These are phyloP conservation scores for Scaptomyza pallida DNA, from an alignment of 1,140 invertebrate genomes.

Conservation along the genomic window DNA sequence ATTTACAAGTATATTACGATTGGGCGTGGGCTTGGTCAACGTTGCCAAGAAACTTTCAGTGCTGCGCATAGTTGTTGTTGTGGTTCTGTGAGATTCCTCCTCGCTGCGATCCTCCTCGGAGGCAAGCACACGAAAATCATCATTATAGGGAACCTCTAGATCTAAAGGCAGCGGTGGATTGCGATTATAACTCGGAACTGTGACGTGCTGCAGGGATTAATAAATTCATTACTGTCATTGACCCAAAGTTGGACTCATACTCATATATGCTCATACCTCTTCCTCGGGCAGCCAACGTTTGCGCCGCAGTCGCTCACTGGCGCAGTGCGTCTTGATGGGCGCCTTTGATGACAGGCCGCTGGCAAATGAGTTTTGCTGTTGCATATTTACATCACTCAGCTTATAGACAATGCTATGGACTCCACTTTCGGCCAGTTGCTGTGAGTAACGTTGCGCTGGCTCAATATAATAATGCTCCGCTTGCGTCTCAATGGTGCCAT, in stretches of 20 bases:
- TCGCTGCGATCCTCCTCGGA: slow-evolving; percentile 67
- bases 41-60: slow-evolving; percentile 72
- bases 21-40: slow-evolving; percentile 69
- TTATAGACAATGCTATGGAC: slow-evolving; percentile 94
- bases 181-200: slow-evolving; percentile 84
- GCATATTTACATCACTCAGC: slow-evolving; percentile 90
- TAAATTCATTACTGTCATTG: too few species aligned
- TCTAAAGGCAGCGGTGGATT: slow-evolving; percentile 87
- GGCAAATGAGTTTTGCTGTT: slow-evolving; percentile 51
- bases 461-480: slow-evolving; percentile 94
- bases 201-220: slow-evolving; percentile 68
- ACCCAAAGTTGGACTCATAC: too few species aligned
- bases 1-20: slow-evolving; percentile 83
- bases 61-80: slow-evolving; percentile 59
- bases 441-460: slow-evolving; percentile 90
- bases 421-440: slow-evolving; percentile 84
- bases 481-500: slow-evolving; percentile 92
- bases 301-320: slow-evolving; percentile 72
- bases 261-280: slow-evolving; percentile 16
- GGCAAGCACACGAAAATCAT: slow-evolving; percentile 85
- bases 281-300: slow-evolving; percentile 85
- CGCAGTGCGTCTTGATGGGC: slow-evolving; percentile 73
- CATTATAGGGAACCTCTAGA: slow-evolving; percentile 87
- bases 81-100: slow-evolving; percentile 49
- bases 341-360: slow-evolving; percentile 50